phyloP scores from a whole-genome alignment of 2,113 vertebrate species.

The Odobenus rosmarus region DNA sequence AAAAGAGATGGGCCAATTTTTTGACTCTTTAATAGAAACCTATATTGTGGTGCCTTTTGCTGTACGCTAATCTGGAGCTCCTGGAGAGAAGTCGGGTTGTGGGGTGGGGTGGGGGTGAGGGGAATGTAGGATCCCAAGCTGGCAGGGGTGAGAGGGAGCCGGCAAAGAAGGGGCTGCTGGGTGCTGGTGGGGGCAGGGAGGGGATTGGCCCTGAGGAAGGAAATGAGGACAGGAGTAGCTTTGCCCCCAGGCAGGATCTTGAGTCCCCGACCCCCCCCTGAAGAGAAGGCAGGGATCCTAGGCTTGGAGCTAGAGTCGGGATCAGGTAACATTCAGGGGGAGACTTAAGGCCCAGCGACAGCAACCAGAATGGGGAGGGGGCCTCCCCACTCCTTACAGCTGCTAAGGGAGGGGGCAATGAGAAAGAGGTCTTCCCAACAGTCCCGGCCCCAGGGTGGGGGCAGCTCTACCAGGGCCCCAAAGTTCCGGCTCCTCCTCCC shows the following conservation, averaged over 20 bases:
- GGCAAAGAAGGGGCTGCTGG: neutral
- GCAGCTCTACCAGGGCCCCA: constrained; percentile 68
- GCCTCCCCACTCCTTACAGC: constrained; percentile 56
- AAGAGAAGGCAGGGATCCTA: constrained; percentile 39
- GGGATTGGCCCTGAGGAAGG: neutral
- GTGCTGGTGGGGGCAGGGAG: neutral
- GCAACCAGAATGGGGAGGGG: constrained; percentile 68
- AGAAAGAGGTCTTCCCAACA: constrained; percentile 43
- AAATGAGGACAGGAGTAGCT: neutral
- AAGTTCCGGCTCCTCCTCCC: constrained; percentile 53
- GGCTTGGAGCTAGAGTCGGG: constrained; percentile 5
- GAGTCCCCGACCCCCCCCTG: neutral
- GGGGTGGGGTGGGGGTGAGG: neutral
- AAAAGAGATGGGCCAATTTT: constrained; percentile 97
- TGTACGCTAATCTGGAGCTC: constrained; percentile 92
- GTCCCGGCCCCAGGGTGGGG: constrained; percentile 41
- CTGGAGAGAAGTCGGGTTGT: constrained; percentile 69
- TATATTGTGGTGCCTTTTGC: constrained; percentile 99
- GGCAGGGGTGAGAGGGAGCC: neutral
- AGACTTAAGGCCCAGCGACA: constrained; percentile 50
- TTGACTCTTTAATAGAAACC: constrained; percentile 99
- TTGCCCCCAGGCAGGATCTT: neutral
- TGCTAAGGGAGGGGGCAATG: constrained; percentile 29
- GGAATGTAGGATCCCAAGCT: neutral
- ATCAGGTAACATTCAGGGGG: neutral